A percentile compares a stretch with the other conserved stretches of the same genome.
Conservation (phyloP, 2,797 vertebrate species). For the Apodemus agrarius region DNA sequence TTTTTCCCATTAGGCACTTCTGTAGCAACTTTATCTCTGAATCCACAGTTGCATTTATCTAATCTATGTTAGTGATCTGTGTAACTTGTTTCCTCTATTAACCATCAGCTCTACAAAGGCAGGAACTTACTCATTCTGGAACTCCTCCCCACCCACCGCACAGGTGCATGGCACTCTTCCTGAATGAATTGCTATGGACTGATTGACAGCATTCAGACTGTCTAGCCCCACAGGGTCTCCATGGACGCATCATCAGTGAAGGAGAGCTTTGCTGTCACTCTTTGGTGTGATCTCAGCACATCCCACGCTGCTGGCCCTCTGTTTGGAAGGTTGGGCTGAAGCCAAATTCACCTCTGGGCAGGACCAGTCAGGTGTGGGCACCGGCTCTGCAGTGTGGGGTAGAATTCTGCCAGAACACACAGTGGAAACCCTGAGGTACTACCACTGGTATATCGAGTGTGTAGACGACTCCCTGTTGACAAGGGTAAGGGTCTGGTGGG, state of each 20-base stretch:
- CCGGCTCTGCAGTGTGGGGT: not conserved
- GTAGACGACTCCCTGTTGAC: not conserved
- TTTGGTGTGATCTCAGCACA: not conserved
- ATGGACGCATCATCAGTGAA: not conserved
- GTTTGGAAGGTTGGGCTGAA: not conserved
- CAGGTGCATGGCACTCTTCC: not conserved
- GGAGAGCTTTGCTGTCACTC: accelerated
- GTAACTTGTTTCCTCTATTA: not conserved
- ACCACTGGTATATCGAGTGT: accelerated
- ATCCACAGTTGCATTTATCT: not conserved
- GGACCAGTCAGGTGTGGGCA: not conserved
- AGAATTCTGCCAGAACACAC: accelerated
- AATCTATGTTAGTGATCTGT: slow-evolving; percentile 39
- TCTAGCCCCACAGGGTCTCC: not conserved
- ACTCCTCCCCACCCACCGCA: not conserved
- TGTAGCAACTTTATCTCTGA: not conserved
- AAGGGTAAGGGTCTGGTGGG: accelerated
- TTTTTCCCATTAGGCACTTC: not conserved
- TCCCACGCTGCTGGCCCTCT: accelerated
- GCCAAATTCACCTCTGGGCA: not conserved
- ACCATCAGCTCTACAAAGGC: not conserved
- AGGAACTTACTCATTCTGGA: not conserved
- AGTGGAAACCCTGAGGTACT: accelerated
- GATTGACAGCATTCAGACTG: not conserved
- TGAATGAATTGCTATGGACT: not conserved